Percentiles rank a stretch among this genome's conserved stretches.
These are phyloP conservation scores for Idris sp. DNA, from an alignment of 1,140 invertebrate species.

Conservation along the genomic window DNA sequence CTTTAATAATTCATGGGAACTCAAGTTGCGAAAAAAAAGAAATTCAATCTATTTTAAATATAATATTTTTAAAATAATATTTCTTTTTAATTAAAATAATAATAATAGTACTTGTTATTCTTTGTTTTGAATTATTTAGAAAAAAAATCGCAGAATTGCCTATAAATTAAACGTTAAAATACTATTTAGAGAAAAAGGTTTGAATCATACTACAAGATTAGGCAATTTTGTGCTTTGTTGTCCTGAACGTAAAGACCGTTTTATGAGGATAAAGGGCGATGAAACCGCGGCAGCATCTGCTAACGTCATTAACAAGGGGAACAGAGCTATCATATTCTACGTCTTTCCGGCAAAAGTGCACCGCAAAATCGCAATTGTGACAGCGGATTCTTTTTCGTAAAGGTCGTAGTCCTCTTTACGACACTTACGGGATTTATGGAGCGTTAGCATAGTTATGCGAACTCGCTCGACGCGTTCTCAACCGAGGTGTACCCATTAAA, in stretches of 20 bases:
- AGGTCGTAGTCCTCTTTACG: slow-evolving; percentile 59
- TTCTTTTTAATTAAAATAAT: too few relatives aligned
- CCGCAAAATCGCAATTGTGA: slow-evolving; percentile 51
- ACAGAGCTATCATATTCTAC: slow-evolving; percentile 31
- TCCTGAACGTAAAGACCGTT: slow-evolving; percentile 5
- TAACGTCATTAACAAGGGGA: slow-evolving; percentile 41
- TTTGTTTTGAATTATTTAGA: too few relatives aligned
- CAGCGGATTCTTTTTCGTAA: slow-evolving; percentile 49
- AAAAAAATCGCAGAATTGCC: too few relatives aligned
- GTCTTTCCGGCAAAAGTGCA: slow-evolving; percentile 7
- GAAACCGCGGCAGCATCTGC: slow-evolving; percentile 43
- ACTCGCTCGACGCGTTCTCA: slow-evolving; percentile 45
- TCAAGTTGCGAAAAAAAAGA: too few relatives aligned
- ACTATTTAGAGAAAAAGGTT: too few relatives aligned
- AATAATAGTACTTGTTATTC: too few relatives aligned
- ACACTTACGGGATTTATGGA: slow-evolving; percentile 54
- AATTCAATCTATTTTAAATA: too few relatives aligned
- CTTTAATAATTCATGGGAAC: too few relatives aligned
- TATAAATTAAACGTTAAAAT: too few relatives aligned
- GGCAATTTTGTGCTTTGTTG: slow-evolving; percentile 16
- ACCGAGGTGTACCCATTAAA: slow-evolving; percentile 58
- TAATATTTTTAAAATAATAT: too few relatives aligned
- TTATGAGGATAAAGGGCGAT: slow-evolving; percentile 10
- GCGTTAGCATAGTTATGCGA: slow-evolving; percentile 56
- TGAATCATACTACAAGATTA: too few relatives aligned